Evolutionary conservation across 2,113 vertebrate species (phyloP).

Genomic region (Xiphophorus hellerii): DNA sequence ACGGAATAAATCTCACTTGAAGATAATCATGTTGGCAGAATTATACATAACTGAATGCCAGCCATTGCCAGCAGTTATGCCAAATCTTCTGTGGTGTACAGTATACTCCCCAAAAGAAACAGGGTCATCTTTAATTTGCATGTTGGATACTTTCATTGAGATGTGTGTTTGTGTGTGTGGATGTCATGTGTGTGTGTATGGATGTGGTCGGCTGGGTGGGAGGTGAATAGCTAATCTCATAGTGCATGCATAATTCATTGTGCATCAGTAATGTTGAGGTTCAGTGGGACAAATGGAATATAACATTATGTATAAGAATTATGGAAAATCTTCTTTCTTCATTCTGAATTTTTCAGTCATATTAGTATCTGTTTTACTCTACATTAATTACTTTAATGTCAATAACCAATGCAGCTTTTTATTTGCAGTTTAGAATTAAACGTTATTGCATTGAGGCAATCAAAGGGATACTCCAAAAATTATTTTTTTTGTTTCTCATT

Average conservation of each 20-base stretch:
- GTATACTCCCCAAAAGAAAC: conserved; percentile 7
- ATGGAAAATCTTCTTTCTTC: background rate
- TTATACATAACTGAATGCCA: conserved; percentile 1
- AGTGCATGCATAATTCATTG: conserved; percentile 34
- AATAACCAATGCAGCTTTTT: background rate
- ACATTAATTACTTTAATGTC: background rate
- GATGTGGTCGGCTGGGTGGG: background rate
- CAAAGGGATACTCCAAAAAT: background rate
- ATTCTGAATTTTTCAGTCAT: background rate
- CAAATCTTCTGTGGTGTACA: background rate
- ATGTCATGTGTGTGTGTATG: too few relatives aligned
- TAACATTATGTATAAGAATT: background rate
- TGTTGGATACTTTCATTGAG: conserved; percentile 24
- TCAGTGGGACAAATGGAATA: background rate
- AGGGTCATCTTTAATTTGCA: conserved; percentile 40
- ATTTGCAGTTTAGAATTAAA: background rate
- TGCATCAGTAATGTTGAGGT: conserved; percentile 4
- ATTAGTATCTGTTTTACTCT: background rate
- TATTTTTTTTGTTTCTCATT: background rate
- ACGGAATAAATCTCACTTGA: background rate
- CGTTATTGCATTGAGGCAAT: background rate
- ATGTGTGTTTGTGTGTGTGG: background rate
- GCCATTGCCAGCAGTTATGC: conserved; percentile 10
- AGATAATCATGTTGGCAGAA: background rate
- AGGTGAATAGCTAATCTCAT: conserved; percentile 10